A percentile compares a stretch with the other conserved stretches of the same genome.
phyloP scores from a whole-genome alignment of 2,888 invertebrate species.

The Zhengitettix transpicula region DNA sequence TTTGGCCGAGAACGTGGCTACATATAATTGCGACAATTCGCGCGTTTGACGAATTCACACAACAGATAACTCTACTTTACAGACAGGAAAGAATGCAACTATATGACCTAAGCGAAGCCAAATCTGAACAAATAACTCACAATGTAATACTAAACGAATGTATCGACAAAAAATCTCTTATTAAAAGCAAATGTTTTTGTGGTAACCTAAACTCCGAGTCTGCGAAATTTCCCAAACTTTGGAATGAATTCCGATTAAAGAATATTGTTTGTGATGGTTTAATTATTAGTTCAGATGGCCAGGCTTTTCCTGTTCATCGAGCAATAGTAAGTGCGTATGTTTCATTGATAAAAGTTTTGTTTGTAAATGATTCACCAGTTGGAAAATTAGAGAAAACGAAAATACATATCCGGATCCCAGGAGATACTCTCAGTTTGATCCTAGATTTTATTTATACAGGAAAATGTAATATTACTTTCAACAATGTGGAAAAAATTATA shows the following conservation, averaged over 20 bases:
- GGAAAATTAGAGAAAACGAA: constrained; percentile 37
- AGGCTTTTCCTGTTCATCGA: constrained; percentile 46
- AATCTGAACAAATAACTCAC: too few species aligned
- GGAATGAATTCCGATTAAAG: constrained; percentile 40
- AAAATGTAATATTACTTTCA: constrained; percentile 40
- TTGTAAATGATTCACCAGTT: constrained; percentile 45
- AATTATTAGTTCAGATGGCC: constrained; percentile 43
- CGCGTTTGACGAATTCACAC: too few species aligned
- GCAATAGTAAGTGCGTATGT: constrained; percentile 54
- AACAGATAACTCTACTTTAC: too few species aligned
- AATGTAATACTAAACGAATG: too few species aligned
- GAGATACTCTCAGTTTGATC: constrained; percentile 41
- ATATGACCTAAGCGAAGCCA: too few species aligned
- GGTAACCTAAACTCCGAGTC: too few species aligned
- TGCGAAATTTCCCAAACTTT: constrained; percentile 35
- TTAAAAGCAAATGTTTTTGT: too few species aligned
- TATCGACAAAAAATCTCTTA: too few species aligned
- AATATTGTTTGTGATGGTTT: constrained; percentile 43
- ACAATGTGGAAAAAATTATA: constrained; percentile 51
- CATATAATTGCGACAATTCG: too few species aligned
- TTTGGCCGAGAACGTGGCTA: too few species aligned
- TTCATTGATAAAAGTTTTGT: constrained; percentile 55
- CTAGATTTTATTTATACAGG: constrained; percentile 64
- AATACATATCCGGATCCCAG: constrained; percentile 39
- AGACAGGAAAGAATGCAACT: too few species aligned